A percentile compares a stretch with the other conserved stretches of the same genome.
Conservation (phyloP, 2,888 invertebrate genomes). For the Melanophora roralis region DNA sequence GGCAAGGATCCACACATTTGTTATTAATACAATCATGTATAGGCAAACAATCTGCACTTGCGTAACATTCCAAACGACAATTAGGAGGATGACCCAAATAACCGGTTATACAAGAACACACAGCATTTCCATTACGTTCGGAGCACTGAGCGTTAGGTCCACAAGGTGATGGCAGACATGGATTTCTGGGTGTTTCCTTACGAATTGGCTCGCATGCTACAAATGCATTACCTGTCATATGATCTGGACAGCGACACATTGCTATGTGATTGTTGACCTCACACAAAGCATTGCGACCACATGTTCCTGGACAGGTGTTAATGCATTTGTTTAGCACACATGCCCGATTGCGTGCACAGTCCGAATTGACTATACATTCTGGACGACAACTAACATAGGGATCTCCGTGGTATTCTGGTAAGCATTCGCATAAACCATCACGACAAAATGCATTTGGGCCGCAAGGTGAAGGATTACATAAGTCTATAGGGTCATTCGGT, state of each 20-base stretch:
- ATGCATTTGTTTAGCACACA: slow-evolving; percentile 88
- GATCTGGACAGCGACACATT: slow-evolving; percentile 82
- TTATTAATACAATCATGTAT: slow-evolving; percentile 83
- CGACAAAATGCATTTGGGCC: slow-evolving; percentile 86
- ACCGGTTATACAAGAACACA: slow-evolving; percentile 82
- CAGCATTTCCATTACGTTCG: slow-evolving; percentile 81
- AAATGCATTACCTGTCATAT: slow-evolving; percentile 85
- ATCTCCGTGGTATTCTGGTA: slow-evolving; percentile 87
- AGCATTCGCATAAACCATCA: slow-evolving; percentile 85
- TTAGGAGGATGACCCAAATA: slow-evolving; percentile 84
- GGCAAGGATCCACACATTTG: slow-evolving; percentile 86
- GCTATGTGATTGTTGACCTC: slow-evolving; percentile 86
- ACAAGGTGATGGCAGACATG: slow-evolving; percentile 84
- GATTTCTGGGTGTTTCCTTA: slow-evolving; percentile 78
- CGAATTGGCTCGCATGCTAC: slow-evolving; percentile 79
- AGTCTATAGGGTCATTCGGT: slow-evolving; percentile 77
- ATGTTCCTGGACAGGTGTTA: slow-evolving; percentile 91
- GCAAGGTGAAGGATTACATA: slow-evolving; percentile 87
- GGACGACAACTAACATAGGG: slow-evolving; percentile 87
- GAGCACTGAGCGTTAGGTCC: slow-evolving; percentile 84
- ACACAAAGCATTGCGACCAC: slow-evolving; percentile 87
- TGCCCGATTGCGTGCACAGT: slow-evolving; percentile 86
- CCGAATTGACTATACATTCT: slow-evolving; percentile 87
- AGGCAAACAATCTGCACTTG: slow-evolving; percentile 84
- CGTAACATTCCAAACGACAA: slow-evolving; percentile 85